Conservation (phyloP, 2,888 invertebrate species). For the Drosophila nigritarsus region DNA sequence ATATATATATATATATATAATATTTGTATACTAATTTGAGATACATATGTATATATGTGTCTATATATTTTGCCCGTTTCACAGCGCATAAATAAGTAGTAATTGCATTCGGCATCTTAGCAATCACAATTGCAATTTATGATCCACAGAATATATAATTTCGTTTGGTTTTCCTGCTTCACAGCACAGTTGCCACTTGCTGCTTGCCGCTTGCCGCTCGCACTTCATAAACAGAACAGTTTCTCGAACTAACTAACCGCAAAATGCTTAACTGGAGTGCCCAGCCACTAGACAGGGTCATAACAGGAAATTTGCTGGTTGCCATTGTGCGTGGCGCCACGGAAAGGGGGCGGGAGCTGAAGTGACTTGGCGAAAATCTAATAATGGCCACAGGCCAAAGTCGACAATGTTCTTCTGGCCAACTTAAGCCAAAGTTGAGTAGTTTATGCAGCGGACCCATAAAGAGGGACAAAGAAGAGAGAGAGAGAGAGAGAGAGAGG, state of each 20-base stretch:
- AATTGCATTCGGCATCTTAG: constrained; percentile 16
- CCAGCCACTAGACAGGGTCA: constrained; percentile 24
- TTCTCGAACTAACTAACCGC: constrained; percentile 74
- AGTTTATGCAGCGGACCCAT: constrained; percentile 57
- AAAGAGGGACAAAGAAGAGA: neutral
- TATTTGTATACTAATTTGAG: constrained; percentile 6
- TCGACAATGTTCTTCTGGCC: constrained; percentile 23
- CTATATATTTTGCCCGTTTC: constrained; percentile 21
- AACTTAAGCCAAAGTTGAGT: constrained; percentile 56
- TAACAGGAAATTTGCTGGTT: constrained; percentile 48
- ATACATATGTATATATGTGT: constrained; percentile 3
- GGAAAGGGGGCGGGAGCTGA: neutral
- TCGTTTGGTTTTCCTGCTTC: constrained; percentile 41
- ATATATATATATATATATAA: constrained; percentile 14
- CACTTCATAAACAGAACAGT: constrained; percentile 60
- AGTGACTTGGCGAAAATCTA: constrained; percentile 76
- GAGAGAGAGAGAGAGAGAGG: constrained; percentile 14
- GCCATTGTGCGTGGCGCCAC: constrained; percentile 24
- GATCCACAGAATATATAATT: constrained; percentile 31
- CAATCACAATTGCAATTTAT: constrained; percentile 45
- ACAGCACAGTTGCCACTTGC: constrained; percentile 33
- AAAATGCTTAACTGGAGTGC: constrained; percentile 63
- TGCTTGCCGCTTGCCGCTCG: constrained; percentile 8
- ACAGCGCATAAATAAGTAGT: constrained; percentile 39
- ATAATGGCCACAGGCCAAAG: constrained; percentile 59